phyloP scores from a whole-genome alignment of 2,797 vertebrate species.

The Lepidocolaptes lacrymiger region DNA sequence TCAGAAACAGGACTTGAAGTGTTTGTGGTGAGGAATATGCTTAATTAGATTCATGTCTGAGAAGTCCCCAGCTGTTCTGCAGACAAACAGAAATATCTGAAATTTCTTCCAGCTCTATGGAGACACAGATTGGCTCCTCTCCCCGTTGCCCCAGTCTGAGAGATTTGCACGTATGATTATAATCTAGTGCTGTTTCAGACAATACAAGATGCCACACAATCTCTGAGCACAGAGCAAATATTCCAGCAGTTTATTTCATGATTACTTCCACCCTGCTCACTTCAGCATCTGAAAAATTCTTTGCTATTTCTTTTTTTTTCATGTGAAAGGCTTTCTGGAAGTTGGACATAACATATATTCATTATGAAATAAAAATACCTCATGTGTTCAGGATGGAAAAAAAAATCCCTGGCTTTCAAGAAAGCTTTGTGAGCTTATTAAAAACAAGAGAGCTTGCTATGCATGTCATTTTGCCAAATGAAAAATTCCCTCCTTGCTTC shows the following conservation, averaged over 20 bases:
- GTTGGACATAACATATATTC: slow-evolving; percentile 39
- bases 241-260: not conserved
- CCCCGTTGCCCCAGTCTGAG: slow-evolving; percentile 29
- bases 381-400: slow-evolving; percentile 42
- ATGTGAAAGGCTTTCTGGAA: slow-evolving; percentile 44
- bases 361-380: slow-evolving; percentile 63
- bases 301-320: not conserved
- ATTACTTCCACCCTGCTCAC: slow-evolving; percentile 1
- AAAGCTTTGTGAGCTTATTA: slow-evolving; percentile 58
- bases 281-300: slow-evolving; percentile 23
- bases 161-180: slow-evolving; percentile 47
- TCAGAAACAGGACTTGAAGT: slow-evolving; percentile 71
- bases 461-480: slow-evolving; percentile 4
- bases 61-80: slow-evolving; percentile 70
- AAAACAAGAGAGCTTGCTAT: slow-evolving; percentile 2
- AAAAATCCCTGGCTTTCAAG: slow-evolving; percentile 55
- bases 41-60: slow-evolving; percentile 75
- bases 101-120: slow-evolving; percentile 56
- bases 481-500: slow-evolving; percentile 40
- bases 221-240: not conserved
- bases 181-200: slow-evolving; percentile 50
- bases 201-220: not conserved
- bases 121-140: slow-evolving; percentile 29
- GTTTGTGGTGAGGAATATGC: slow-evolving; percentile 71
- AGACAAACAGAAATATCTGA: slow-evolving; percentile 67